A percentile compares a stretch with the other conserved stretches of the same genome.
These are phyloP conservation scores for Nanorana parkeri DNA, from an alignment of 2,113 vertebrate species.

Conservation along the genomic window DNA sequence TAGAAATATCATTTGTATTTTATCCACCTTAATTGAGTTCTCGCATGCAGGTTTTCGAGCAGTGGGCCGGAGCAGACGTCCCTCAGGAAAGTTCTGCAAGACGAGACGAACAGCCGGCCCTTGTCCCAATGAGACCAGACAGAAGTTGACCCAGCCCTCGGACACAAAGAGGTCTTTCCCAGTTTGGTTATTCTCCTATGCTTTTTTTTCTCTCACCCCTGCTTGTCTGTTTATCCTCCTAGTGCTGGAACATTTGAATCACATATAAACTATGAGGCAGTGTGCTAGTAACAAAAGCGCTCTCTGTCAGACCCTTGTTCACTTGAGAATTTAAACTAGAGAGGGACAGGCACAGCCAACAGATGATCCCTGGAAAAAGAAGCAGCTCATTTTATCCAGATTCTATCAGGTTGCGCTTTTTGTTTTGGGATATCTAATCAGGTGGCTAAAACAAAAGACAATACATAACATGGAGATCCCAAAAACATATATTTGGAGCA, in stretches of 20 bases:
- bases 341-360: neutral
- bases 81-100: neutral
- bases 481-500: no score
- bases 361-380: neutral
- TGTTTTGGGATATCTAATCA: no score
- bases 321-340: neutral
- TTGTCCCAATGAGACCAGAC: slow-evolving; percentile 41
- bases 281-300: slow-evolving; percentile 41
- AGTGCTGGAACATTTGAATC: slow-evolving; percentile 36
- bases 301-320: slow-evolving; percentile 31
- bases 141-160: slow-evolving; percentile 38
- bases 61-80: neutral
- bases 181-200: slow-evolving; percentile 48
- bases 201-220: slow-evolving; percentile 13
- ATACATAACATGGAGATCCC: no score
- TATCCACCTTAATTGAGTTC: neutral
- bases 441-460: no score
- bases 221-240: slow-evolving; percentile 40
- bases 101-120: slow-evolving; percentile 13
- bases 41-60: neutral
- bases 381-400: no score
- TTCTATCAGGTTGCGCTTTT: no score
- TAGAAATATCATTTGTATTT: neutral
- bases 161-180: slow-evolving; percentile 52
- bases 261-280: slow-evolving; percentile 20